A percentile compares a stretch with the other conserved stretches of the same genome.
These are phyloP conservation scores for Luffia ferchaultella DNA, from an alignment of 2,888 invertebrate species.

Conservation along the genomic window DNA sequence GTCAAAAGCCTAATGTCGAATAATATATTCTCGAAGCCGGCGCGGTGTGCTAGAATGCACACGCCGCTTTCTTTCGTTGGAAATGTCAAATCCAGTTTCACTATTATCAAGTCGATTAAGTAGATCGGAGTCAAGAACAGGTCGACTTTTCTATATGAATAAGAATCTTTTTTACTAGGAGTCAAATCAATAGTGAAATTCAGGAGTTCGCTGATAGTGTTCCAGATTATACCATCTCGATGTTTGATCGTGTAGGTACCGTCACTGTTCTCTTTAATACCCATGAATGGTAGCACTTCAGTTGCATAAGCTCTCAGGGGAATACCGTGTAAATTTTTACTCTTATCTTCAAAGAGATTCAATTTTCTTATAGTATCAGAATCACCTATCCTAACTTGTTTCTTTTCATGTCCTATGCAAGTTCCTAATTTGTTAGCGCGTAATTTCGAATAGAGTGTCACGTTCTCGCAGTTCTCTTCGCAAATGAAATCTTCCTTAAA, in stretches of 20 bases:
- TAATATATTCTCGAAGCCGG: constrained; percentile 38
- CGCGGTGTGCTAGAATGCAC: constrained; percentile 40
- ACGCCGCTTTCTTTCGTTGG: constrained; percentile 44
- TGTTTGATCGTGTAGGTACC: constrained; percentile 26
- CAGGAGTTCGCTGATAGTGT: constrained; percentile 31
- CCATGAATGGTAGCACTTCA: constrained; percentile 33
- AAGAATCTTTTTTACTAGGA: constrained; percentile 33
- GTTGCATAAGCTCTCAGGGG: constrained; percentile 25
- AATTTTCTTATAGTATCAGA: constrained; percentile 14
- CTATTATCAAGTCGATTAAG: constrained; percentile 38
- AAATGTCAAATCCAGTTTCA: constrained; percentile 37
- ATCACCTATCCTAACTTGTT: constrained; percentile 21
- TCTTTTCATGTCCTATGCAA: constrained; percentile 34
- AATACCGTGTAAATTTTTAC: constrained; percentile 36
- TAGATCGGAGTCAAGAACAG: constrained; percentile 41
- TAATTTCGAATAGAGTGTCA: constrained; percentile 28
- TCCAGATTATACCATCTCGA: constrained; percentile 49
- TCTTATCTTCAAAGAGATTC: constrained; percentile 34
- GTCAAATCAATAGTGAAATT: constrained; percentile 40
- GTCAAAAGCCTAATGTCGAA: constrained; percentile 32
- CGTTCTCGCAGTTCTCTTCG: constrained; percentile 32
- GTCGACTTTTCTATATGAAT: constrained; percentile 38
- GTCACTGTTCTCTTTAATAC: constrained; percentile 23
- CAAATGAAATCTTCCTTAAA: constrained; percentile 32
- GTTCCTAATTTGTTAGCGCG: constrained; percentile 34